Evolutionary conservation across 1,140 invertebrate species (phyloP).

Genomic region (Bombyx mori): DNA sequence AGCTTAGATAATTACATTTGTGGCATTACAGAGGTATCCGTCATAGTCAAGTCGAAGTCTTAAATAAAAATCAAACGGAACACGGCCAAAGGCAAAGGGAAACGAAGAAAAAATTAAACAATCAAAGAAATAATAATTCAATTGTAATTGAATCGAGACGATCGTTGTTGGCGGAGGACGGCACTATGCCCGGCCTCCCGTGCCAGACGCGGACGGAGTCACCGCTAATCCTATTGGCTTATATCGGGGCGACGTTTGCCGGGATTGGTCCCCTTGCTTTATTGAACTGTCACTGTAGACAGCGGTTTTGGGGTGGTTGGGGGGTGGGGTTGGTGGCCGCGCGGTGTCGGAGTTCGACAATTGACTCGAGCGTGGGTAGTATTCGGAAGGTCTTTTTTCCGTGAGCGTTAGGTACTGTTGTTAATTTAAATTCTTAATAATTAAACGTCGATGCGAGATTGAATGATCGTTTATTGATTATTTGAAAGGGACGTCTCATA

Average conservation of each 20-base stretch:
- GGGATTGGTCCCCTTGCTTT: slow-evolving; percentile 65
- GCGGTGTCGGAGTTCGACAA: slow-evolving; percentile 53
- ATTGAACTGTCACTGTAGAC: slow-evolving; percentile 70
- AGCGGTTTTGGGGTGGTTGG: slow-evolving; percentile 55
- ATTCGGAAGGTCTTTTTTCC: slow-evolving; percentile 26
- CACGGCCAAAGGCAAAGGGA: slow-evolving; percentile 31
- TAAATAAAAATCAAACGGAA: neutral
- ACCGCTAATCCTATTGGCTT: slow-evolving; percentile 70
- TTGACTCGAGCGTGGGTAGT: slow-evolving; percentile 62
- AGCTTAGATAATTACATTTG: too few relatives aligned
- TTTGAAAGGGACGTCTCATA: too few relatives aligned
- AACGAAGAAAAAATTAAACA: slow-evolving; percentile 63
- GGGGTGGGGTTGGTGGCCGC: slow-evolving; percentile 18
- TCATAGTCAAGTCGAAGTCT: neutral
- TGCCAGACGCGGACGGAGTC: slow-evolving; percentile 28
- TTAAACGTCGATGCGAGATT: too few relatives aligned
- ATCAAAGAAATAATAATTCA: slow-evolving; percentile 65
- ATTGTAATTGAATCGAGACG: slow-evolving; percentile 66
- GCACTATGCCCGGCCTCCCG: too few relatives aligned
- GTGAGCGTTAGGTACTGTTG: neutral
- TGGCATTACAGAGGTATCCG: too few relatives aligned
- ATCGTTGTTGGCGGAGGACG: slow-evolving; percentile 13
- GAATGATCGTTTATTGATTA: too few relatives aligned
- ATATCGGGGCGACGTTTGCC: slow-evolving; percentile 67
- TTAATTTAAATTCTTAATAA: neutral